These are phyloP conservation scores for Eulemur macaco DNA, from an alignment of 2,113 vertebrate genomes.

Conservation along the genomic window DNA sequence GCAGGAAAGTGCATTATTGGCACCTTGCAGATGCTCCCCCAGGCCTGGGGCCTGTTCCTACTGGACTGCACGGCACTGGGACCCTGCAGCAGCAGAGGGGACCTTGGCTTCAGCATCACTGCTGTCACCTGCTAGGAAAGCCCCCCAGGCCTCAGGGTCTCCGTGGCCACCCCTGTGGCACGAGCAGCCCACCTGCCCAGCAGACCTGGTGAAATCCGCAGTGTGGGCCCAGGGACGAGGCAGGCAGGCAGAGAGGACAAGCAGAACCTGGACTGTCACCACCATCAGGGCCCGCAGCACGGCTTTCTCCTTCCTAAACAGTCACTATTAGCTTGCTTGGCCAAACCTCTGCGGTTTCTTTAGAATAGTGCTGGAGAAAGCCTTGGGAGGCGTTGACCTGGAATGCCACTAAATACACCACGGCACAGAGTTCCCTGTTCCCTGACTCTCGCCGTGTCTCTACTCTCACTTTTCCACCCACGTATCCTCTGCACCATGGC, in stretches of 20 bases:
- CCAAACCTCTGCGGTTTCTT: not conserved
- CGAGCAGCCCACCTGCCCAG: not conserved
- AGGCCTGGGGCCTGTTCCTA: too few species aligned
- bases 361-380: not conserved
- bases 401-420: not conserved
- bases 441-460: not conserved
- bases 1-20: not conserved
- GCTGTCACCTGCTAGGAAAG: not conserved
- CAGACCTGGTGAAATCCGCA: not conserved
- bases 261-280: not conserved
- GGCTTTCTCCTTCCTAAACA: not conserved
- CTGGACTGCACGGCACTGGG: not conserved
- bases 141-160: not conserved
- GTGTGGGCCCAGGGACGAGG: rapidly evolving
- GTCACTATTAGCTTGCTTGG: not conserved
- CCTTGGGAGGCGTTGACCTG: not conserved
- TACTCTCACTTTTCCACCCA: not conserved
- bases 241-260: not conserved
- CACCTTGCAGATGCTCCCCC: not conserved
- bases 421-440: not conserved
- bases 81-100: not conserved
- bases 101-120: not conserved
- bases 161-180: not conserved
- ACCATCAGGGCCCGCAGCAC: rapidly evolving
- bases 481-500: not conserved